Conservation (phyloP, 2,797 vertebrate species). For the Hyperoplus immaculatus region DNA sequence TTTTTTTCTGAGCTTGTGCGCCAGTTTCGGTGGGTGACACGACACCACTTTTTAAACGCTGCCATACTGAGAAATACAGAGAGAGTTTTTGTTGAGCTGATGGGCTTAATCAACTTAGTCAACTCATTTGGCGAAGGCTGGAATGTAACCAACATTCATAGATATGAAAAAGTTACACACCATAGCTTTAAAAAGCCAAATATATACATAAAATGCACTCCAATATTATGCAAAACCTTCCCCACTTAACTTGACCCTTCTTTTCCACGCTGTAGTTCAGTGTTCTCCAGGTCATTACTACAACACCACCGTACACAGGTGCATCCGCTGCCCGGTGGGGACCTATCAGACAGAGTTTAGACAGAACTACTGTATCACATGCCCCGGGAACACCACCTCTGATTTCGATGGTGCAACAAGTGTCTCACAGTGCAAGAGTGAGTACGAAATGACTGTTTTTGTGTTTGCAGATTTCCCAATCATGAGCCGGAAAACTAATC, state of each 20-base stretch:
- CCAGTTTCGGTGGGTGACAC: too few relatives aligned
- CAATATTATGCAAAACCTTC: neutral
- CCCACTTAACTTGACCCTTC: neutral
- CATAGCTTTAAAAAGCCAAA: neutral
- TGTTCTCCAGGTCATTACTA: constrained; percentile 97
- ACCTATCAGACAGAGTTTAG: constrained; percentile 97
- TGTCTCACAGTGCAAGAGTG: constrained; percentile 98
- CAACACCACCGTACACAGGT: constrained; percentile 95
- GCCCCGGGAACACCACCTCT: constrained; percentile 97
- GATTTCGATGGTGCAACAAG: constrained; percentile 98
- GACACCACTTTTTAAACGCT: too few relatives aligned
- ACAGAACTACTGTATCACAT: constrained; percentile 97
- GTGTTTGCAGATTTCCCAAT: constrained; percentile 4
- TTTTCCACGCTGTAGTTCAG: constrained; percentile 85
- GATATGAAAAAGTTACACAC: too few relatives aligned
- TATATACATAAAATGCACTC: neutral
- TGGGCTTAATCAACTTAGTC: too few relatives aligned
- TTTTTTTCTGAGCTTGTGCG: too few relatives aligned
- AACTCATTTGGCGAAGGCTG: too few relatives aligned
- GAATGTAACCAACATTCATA: too few relatives aligned
- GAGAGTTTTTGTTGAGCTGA: too few relatives aligned
- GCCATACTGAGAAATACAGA: too few relatives aligned
- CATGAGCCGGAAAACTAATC: constrained; percentile 31
- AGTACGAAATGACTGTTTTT: constrained; percentile 54
- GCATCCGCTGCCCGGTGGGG: constrained; percentile 95